Evolutionary conservation across 2,797 vertebrate species (phyloP), one percentile per base, ranked within the genome.

Genomic region (Apogon talboti): DNA sequence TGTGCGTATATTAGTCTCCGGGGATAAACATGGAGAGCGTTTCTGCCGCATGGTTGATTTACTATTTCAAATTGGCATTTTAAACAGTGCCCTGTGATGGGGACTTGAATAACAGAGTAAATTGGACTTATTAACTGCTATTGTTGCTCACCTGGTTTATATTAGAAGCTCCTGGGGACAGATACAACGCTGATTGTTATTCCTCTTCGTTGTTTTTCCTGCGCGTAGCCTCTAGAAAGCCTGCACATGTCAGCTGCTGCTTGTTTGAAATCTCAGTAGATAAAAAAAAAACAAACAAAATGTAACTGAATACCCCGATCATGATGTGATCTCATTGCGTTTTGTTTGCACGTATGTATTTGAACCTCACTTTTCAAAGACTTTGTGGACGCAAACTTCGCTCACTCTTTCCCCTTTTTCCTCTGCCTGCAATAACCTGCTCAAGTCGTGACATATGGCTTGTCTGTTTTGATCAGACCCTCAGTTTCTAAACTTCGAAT

Each of bases 121-220:
- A 90, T 89, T 89, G 81, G 72, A 86, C 82, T 86, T 89, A 86
- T 90, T 90, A 89, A 84, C 82, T 74, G 66, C 83, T 81, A 83
- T 85, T 88, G 84, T 91, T 87, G 80, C 82, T 83, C 85, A 91
- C 85, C 88, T 85, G 86, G 81, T 87, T 88, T 85, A 59, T 66
- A 88, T 87, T 84, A 78, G 80, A 77, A 72, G 70, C 76, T 87
- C 83, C 85, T 68, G 55, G 80, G 87, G 84, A 89, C 82, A 83
- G 84, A 86, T 84, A 72, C 65, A 68, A 64, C 58, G 53, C 84
- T 87, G 79, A 89, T 86, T 91, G 72, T 83, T 80, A 82, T 73
- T 84, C 76, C 50, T 60, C 30, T 35, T 71, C 66, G 80, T 66
- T 81, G 55, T 61, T 88, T 35, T 84, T 73, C 37, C 30, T 75